Conservation (phyloP, 2,113 vertebrate species). For the Oceanites oceanicus region DNA sequence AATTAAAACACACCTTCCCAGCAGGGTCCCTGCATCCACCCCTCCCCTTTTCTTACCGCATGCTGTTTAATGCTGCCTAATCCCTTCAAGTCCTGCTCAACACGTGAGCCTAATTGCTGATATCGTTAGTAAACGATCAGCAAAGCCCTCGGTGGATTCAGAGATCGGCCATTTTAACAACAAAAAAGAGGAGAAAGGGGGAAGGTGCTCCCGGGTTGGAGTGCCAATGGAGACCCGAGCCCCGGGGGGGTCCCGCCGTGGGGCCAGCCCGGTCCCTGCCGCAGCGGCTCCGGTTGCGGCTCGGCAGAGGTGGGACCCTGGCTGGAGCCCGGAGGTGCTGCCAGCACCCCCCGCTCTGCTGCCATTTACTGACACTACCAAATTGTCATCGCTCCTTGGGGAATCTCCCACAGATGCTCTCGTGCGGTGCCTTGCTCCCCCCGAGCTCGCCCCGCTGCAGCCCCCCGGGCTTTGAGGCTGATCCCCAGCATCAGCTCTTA, state of each 20-base stretch:
- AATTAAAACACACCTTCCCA: not conserved
- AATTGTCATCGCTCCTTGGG: not conserved
- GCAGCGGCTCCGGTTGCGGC: not conserved
- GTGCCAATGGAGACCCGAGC: not conserved
- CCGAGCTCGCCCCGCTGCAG: not conserved
- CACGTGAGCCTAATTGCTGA: not conserved
- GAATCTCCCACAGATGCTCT: not conserved
- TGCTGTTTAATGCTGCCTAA: not conserved
- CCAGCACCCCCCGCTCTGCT: not conserved
- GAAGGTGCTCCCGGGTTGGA: not conserved
- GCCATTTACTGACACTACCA: not conserved
- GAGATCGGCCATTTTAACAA: not conserved
- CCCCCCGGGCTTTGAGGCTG: not conserved
- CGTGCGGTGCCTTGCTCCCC: not conserved
- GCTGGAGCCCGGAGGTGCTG: not conserved
- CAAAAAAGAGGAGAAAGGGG: not conserved
- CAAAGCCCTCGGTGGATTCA: not conserved
- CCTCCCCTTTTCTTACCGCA: not conserved
- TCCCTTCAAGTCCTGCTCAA: not conserved
- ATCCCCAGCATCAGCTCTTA: not conserved
- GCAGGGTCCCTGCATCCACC: not conserved
- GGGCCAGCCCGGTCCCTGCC: not conserved
- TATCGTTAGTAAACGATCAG: not conserved
- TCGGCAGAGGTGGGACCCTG: not conserved
- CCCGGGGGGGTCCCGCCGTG: fast-evolving